Conservation (phyloP, 1,140 invertebrate species). For the Babylonia areolata region DNA sequence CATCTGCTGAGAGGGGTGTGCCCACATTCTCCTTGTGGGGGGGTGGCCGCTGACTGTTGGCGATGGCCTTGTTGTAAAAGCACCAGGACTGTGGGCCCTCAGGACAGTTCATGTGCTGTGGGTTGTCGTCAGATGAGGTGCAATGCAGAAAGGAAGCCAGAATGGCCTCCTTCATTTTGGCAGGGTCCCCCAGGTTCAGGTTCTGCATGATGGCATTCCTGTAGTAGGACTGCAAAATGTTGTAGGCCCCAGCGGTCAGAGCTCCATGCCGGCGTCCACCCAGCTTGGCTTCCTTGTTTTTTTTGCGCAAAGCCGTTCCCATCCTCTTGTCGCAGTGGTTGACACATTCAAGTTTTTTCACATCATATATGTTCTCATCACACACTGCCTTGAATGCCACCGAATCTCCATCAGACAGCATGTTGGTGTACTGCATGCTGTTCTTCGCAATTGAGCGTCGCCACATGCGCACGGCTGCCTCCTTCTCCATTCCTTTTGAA, state of each 20-base stretch:
- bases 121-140: neutral
- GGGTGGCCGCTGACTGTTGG: neutral
- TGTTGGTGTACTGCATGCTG: no score
- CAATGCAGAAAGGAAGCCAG: constrained; percentile 23
- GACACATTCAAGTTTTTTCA: constrained; percentile 2
- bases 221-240: neutral
- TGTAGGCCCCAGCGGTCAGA: neutral
- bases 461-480: no score
- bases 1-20: neutral
- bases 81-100: constrained; percentile 30
- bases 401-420: no score
- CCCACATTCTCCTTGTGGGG: neutral
- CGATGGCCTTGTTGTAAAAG: constrained; percentile 32
- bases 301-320: constrained; percentile 4
- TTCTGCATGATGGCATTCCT: neutral
- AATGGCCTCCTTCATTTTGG: constrained; percentile 14
- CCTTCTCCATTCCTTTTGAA: no score
- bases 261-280: neutral
- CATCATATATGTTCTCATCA: neutral
- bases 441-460: no score
- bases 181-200: neutral
- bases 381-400: no score
- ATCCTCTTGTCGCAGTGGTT: constrained; percentile 20
- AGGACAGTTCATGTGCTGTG: constrained; percentile 28
- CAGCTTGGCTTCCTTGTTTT: neutral